Percentiles rank a stretch among this genome's conserved stretches.
Conservation (phyloP, 2,888 invertebrate genomes). For the Agapetus fuscipes region DNA sequence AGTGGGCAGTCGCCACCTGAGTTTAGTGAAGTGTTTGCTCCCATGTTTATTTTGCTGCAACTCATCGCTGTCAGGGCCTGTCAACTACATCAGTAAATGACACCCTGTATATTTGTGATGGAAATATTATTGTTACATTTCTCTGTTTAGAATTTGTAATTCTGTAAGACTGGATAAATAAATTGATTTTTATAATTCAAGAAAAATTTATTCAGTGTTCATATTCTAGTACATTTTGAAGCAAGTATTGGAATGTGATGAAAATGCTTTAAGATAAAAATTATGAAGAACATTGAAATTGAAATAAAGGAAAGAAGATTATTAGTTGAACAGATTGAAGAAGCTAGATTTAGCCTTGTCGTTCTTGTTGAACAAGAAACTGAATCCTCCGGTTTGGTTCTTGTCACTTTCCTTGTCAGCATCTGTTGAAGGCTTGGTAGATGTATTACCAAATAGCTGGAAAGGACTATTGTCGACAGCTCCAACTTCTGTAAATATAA, state of each 20-base stretch:
- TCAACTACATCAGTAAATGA: slow-evolving; percentile 56
- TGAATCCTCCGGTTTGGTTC: neutral
- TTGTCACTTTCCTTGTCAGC: neutral
- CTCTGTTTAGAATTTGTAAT: too few relatives aligned
- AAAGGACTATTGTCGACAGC: neutral
- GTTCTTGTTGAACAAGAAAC: slow-evolving; percentile 1
- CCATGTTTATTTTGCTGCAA: slow-evolving; percentile 82
- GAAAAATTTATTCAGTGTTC: too few relatives aligned
- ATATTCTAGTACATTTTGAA: too few relatives aligned
- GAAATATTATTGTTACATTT: too few relatives aligned
- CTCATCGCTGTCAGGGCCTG: slow-evolving; percentile 88
- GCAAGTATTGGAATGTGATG: too few relatives aligned
- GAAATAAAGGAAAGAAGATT: too few relatives aligned
- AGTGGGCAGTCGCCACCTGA: slow-evolving; percentile 73
- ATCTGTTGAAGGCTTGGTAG: too few relatives aligned
- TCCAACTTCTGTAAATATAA: neutral
- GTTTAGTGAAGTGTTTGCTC: slow-evolving; percentile 87
- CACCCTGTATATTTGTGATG: too few relatives aligned
- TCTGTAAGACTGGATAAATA: too few relatives aligned
- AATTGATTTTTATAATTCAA: too few relatives aligned
- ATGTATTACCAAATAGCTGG: slow-evolving; percentile 2
- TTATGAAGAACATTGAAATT: too few relatives aligned
- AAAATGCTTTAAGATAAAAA: too few relatives aligned
- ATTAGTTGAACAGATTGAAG: slow-evolving; percentile 4
- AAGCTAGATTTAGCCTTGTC: slow-evolving; percentile 2